Percentiles rank a stretch among this genome's conserved stretches.
phyloP scores from a whole-genome alignment of 1,140 invertebrate genomes.

The Drosophila takahashii region DNA sequence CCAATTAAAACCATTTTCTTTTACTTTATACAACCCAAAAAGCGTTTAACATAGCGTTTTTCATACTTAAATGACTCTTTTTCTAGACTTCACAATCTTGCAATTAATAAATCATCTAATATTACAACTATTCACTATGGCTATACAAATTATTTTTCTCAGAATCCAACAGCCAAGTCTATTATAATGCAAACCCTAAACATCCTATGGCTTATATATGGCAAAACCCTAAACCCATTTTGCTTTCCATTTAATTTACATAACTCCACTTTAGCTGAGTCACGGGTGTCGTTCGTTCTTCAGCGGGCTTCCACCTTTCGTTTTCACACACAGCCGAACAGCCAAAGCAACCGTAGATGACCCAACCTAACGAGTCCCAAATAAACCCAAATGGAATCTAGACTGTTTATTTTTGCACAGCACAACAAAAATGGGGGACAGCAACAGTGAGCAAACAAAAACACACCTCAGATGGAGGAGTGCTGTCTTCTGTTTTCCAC shows the following conservation, averaged over 20 bases:
- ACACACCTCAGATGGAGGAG: slow-evolving; percentile 15
- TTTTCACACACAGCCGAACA: slow-evolving; percentile 12
- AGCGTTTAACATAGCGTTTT: no score
- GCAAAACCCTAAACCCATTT: slow-evolving; percentile 10
- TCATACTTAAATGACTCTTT: no score
- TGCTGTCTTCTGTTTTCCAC: background rate
- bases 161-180: background rate
- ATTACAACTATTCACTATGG: background rate
- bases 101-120: background rate
- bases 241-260: slow-evolving; percentile 24
- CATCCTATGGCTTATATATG: background rate
- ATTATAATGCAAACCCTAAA: background rate
- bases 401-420: slow-evolving; percentile 47
- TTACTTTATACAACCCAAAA: no score
- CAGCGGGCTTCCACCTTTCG: slow-evolving; percentile 22
- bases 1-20: no score
- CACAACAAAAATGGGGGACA: background rate
- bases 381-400: slow-evolving; percentile 5
- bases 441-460: slow-evolving; percentile 26
- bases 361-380: slow-evolving; percentile 12
- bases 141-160: background rate
- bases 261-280: slow-evolving; percentile 19
- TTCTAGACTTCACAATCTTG: no score
- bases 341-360: background rate
- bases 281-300: slow-evolving; percentile 16